A percentile compares a stretch with the other conserved stretches of the same genome.
These are phyloP conservation scores for Neodiprion lecontei DNA, from an alignment of 1,140 invertebrate species.

Conservation along the genomic window DNA sequence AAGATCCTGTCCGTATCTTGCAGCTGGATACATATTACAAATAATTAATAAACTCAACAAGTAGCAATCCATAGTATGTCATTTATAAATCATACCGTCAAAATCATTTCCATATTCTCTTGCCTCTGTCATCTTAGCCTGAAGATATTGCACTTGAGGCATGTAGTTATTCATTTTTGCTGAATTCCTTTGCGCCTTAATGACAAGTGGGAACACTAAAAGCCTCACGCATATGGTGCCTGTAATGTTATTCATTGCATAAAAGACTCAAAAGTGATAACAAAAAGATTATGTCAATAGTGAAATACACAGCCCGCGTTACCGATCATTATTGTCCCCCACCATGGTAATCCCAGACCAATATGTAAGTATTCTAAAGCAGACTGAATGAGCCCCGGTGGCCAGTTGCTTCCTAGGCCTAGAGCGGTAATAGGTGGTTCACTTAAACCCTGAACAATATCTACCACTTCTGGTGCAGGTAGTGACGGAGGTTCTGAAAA, in stretches of 20 bases:
- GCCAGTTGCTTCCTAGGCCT: conserved; percentile 80
- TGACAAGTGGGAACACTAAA: conserved; percentile 83
- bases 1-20: conserved; percentile 76
- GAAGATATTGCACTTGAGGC: conserved; percentile 80
- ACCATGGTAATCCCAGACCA: conserved; percentile 84
- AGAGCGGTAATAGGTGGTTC: conserved; percentile 81
- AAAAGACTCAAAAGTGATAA: conserved; percentile 18
- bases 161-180: conserved; percentile 82
- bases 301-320: conserved; percentile 30
- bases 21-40: conserved; percentile 59
- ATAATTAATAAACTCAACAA: conserved; percentile 19
- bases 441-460: conserved; percentile 64
- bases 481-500: conserved; percentile 31
- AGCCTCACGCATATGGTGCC: conserved; percentile 79
- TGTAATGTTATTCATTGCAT: conserved; percentile 47
- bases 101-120: conserved; percentile 80
- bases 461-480: conserved; percentile 49
- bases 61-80: conserved; percentile 13
- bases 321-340: conserved; percentile 81
- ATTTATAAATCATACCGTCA: conserved; percentile 63
- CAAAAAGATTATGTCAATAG: conserved; percentile 12
- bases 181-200: conserved; percentile 78
- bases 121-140: conserved; percentile 84
- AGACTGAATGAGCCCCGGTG: conserved; percentile 81
- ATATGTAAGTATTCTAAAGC: conserved; percentile 85